Percentiles rank a stretch among this genome's conserved stretches.
Evolutionary conservation across 2,888 invertebrate species (phyloP).

Genomic region (Ecliptopera silaceata): DNA sequence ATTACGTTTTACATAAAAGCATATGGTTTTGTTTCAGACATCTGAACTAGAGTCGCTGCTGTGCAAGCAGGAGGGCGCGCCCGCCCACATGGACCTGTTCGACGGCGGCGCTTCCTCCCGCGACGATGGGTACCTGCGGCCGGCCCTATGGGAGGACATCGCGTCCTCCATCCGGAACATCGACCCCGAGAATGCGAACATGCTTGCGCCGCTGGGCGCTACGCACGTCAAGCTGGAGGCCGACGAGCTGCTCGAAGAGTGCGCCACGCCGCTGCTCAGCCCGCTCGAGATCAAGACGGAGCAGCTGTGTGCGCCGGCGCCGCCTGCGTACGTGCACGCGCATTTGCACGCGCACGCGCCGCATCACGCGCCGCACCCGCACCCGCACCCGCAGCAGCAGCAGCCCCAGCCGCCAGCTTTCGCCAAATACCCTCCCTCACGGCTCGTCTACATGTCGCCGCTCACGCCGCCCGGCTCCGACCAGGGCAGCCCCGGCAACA

Average conservation of each 20-base stretch:
- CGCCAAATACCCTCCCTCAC: slow-evolving; percentile 74
- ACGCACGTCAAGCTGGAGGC: slow-evolving; percentile 92
- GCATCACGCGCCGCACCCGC: slow-evolving; percentile 80
- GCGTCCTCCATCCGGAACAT: slow-evolving; percentile 95
- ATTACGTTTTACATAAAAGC: neutral
- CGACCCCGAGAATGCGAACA: slow-evolving; percentile 94
- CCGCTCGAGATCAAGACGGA: slow-evolving; percentile 92
- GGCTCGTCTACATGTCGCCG: slow-evolving; percentile 90
- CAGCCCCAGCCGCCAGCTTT: slow-evolving; percentile 63
- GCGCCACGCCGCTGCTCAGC: slow-evolving; percentile 88
- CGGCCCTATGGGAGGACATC: slow-evolving; percentile 96
- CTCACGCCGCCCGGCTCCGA: slow-evolving; percentile 94
- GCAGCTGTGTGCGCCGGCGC: slow-evolving; percentile 84
- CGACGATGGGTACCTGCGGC: slow-evolving; percentile 94
- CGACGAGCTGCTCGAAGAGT: slow-evolving; percentile 84
- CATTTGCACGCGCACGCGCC: slow-evolving; percentile 73
- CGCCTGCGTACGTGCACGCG: slow-evolving; percentile 75
- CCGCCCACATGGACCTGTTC: slow-evolving; percentile 83
- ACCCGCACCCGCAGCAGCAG: slow-evolving; percentile 59
- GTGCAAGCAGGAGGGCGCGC: slow-evolving; percentile 89
- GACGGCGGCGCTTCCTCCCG: slow-evolving; percentile 82
- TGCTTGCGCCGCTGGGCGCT: slow-evolving; percentile 87
- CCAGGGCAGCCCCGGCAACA: slow-evolving; percentile 91
- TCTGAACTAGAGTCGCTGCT: slow-evolving; percentile 91
- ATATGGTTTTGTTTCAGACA: slow-evolving; percentile 80